A percentile compares a stretch with the other conserved stretches of the same genome.
phyloP scores from a whole-genome alignment of 2,888 invertebrate genomes.

The Drosophila lacicola region DNA sequence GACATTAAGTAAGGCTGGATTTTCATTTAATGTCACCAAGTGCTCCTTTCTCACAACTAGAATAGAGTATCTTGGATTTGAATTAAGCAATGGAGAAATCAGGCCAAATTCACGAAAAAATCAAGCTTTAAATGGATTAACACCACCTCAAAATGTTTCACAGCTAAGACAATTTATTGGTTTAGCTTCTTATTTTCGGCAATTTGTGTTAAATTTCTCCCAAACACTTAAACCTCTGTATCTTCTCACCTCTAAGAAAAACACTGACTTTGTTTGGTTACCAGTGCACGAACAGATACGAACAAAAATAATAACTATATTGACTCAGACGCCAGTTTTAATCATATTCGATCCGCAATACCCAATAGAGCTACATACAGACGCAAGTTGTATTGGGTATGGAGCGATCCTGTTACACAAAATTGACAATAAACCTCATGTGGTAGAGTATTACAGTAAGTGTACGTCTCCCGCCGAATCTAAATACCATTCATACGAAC shows the following conservation, averaged over 20 bases:
- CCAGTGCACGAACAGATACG: constrained; percentile 7
- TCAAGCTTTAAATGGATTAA: too few species aligned
- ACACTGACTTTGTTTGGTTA: constrained; percentile 8
- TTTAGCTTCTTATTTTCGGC: too few species aligned
- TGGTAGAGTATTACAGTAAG: too few species aligned
- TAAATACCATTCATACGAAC: too few species aligned
- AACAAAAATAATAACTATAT: constrained; percentile 9
- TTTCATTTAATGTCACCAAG: neutral
- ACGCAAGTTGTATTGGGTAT: neutral
- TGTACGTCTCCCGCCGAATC: too few species aligned
- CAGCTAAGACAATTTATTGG: too few species aligned
- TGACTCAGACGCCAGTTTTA: constrained; percentile 18
- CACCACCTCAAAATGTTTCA: too few species aligned
- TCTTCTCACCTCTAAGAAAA: constrained; percentile 10
- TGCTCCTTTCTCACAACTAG: constrained; percentile 12
- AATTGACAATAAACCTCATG: neutral
- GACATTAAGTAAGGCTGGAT: too few species aligned
- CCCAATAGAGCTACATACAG: constrained; percentile 11
- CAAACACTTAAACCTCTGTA: too few species aligned
- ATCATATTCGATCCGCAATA: constrained; percentile 18
- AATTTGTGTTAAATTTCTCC: too few species aligned
- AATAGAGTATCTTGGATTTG: constrained; percentile 18
- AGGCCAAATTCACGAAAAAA: constrained; percentile 7
- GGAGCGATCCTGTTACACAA: neutral
- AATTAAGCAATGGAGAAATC: constrained; percentile 11